Conservation (phyloP, 2,888 invertebrate species). For the Neoscelio sp. region DNA sequence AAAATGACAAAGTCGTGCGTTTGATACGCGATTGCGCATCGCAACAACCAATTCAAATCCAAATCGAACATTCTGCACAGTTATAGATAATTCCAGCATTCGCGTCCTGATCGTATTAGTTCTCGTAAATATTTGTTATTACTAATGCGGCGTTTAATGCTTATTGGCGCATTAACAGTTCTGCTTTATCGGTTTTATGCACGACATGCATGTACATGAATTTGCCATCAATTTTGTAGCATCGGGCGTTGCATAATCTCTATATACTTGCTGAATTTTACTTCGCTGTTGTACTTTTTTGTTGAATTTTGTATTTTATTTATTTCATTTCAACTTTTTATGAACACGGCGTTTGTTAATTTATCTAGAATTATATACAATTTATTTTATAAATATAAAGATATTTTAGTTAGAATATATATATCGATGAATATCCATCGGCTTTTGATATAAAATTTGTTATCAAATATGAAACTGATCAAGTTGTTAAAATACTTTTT, state of each 20-base stretch:
- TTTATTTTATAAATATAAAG: constrained; percentile 11
- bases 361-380: too few species aligned
- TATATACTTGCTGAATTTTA: constrained; percentile 22
- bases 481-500: background rate
- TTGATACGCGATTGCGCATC: background rate
- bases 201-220: constrained; percentile 47
- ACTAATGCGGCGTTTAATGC: constrained; percentile 49
- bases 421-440: background rate
- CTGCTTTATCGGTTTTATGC: constrained; percentile 41
- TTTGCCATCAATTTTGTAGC: constrained; percentile 61
- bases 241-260: constrained; percentile 27
- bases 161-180: constrained; percentile 43
- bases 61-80: background rate
- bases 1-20: background rate
- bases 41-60: background rate
- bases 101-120: constrained; percentile 17
- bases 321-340: background rate
- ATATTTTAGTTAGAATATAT: background rate
- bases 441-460: background rate
- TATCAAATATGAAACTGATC: background rate
- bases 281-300: constrained; percentile 21
- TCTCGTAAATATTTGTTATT: constrained; percentile 50
- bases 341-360: too few species aligned
- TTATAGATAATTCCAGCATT: constrained; percentile 19
- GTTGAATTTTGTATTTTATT: too few species aligned